Percentiles rank a stretch among this genome's conserved stretches.
Conservation (phyloP, 2,797 vertebrate genomes). For the Perdix hodgsoniae region DNA sequence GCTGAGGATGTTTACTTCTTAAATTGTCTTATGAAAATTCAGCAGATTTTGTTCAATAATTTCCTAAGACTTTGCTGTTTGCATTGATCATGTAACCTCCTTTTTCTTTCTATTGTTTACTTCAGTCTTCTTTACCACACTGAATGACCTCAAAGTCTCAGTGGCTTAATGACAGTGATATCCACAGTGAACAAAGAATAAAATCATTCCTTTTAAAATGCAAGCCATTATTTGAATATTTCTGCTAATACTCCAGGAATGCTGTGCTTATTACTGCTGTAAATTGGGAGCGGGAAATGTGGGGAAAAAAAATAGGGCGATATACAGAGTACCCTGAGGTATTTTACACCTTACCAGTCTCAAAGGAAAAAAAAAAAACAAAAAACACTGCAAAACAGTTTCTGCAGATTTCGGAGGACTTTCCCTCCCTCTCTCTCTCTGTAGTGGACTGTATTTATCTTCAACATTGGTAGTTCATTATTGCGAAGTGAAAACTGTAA, state of each 20-base stretch:
- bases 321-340: not conserved
- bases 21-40: not conserved
- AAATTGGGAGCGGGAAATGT: not conserved
- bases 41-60: not conserved
- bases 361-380: not conserved
- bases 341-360: not conserved
- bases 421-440: not conserved
- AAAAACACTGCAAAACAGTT: not conserved
- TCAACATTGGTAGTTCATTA: not conserved
- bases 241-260: not conserved
- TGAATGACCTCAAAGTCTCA: not conserved
- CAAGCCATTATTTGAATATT: slow-evolving; percentile 3
- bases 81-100: not conserved
- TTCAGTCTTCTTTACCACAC: not conserved
- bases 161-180: not conserved
- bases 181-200: not conserved
- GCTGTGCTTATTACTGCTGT: not conserved
- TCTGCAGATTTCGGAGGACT: not conserved
- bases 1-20: not conserved
- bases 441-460: not conserved
- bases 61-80: not conserved
- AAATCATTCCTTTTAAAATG: slow-evolving; percentile 8
- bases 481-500: not conserved
- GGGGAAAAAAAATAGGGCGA: not conserved
- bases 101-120: not conserved